phyloP scores from a whole-genome alignment of 2,888 invertebrate genomes.

The Drosophila affinis region DNA sequence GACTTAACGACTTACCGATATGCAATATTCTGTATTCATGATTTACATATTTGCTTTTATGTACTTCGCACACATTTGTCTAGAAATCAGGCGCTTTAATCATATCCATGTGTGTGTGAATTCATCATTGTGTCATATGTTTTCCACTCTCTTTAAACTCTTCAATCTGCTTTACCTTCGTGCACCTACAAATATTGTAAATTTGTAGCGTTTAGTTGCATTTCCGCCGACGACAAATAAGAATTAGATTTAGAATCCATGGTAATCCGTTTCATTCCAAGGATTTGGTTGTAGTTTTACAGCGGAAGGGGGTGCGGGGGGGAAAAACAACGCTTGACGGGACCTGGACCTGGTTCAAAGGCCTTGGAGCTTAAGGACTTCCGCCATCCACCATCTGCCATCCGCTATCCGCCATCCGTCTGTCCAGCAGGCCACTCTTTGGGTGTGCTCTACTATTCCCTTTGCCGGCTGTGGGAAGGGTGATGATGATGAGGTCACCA shows the following conservation, averaged over 20 bases:
- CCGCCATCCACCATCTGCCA: constrained; percentile 8
- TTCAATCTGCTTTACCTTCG: neutral
- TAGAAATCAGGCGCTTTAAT: too few species aligned
- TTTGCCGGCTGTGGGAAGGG: constrained; percentile 20
- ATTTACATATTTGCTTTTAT: too few species aligned
- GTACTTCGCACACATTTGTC: too few species aligned
- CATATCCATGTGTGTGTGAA: too few species aligned
- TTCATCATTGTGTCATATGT: too few species aligned
- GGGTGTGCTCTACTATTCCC: constrained; percentile 33
- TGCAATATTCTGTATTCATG: too few species aligned
- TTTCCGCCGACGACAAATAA: too few species aligned
- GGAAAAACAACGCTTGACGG: constrained; percentile 4
- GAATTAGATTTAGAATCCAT: neutral
- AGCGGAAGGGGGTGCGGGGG: neutral
- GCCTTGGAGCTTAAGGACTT: constrained; percentile 37
- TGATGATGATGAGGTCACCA: constrained; percentile 39
- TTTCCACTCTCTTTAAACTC: too few species aligned
- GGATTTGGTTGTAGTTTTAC: constrained; percentile 13
- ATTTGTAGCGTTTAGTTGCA: too few species aligned
- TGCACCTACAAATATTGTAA: neutral
- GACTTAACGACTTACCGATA: too few species aligned
- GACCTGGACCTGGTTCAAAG: constrained; percentile 15
- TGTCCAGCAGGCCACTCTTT: constrained; percentile 30
- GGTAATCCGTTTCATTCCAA: neutral
- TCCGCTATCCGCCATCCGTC: constrained; percentile 18